Conservation (phyloP, 2,888 invertebrate genomes). For the Lagria hirta region DNA sequence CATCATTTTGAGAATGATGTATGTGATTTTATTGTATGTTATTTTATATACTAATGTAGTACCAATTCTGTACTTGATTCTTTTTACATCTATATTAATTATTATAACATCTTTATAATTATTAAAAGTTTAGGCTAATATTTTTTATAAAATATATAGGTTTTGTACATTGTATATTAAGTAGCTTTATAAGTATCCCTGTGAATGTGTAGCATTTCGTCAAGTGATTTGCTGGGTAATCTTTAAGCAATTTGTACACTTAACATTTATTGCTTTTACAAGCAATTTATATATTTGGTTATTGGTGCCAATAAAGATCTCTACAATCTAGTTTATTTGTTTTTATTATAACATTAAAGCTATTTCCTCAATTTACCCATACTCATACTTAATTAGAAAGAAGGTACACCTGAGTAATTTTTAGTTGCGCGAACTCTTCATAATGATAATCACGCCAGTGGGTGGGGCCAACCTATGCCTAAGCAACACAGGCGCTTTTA, state of each 20-base stretch:
- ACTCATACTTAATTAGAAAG: no score
- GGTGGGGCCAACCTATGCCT: no score
- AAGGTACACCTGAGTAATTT: no score
- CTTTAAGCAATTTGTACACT: slow-evolving; percentile 35
- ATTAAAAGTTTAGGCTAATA: slow-evolving; percentile 45
- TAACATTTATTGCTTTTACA: slow-evolving; percentile 31
- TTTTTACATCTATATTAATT: slow-evolving; percentile 25
- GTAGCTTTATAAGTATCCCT: slow-evolving; percentile 39
- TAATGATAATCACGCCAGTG: no score
- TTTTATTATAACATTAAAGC: no score
- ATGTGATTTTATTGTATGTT: slow-evolving; percentile 37
- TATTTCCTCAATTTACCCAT: no score
- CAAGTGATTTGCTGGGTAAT: slow-evolving; percentile 42
- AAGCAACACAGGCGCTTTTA: no score
- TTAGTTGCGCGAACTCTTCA: no score
- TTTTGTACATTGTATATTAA: slow-evolving; percentile 55
- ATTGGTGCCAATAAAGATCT: slow-evolving; percentile 49
- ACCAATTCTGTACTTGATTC: slow-evolving; percentile 31
- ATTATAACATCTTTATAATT: slow-evolving; percentile 21
- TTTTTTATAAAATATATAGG: slow-evolving; percentile 52
- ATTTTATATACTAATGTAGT: slow-evolving; percentile 28
- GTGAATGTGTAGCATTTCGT: slow-evolving; percentile 39
- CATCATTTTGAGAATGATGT: slow-evolving; percentile 34
- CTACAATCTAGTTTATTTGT: no score
- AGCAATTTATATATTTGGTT: slow-evolving; percentile 41